A percentile compares a stretch with the other conserved stretches of the same genome.
Evolutionary conservation across 1,140 invertebrate genomes (phyloP).

Genomic region (Atopsyche davidsoni): DNA sequence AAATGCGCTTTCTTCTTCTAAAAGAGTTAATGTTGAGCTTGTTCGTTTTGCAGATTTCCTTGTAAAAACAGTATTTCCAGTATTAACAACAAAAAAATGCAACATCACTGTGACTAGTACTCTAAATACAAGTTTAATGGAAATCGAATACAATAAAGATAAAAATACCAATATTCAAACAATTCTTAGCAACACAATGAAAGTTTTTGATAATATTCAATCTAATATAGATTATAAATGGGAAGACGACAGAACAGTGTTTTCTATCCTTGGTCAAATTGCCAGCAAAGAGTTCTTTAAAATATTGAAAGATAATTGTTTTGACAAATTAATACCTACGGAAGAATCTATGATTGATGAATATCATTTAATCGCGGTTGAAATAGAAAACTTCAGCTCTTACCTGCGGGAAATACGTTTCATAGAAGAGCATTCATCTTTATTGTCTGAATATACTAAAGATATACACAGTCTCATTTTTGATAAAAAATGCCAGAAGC

Average conservation of each 20-base stretch:
- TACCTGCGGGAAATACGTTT: conserved; percentile 44
- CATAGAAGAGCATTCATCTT: conserved; percentile 37
- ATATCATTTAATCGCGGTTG: conserved; percentile 25
- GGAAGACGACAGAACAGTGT: conserved; percentile 34
- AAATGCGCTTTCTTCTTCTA: conserved; percentile 20
- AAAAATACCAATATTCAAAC: conserved; percentile 17
- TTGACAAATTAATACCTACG: conserved; percentile 10
- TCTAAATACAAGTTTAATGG: conserved; percentile 9
- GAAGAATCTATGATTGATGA: conserved; percentile 16
- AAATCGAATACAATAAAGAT: conserved; percentile 11
- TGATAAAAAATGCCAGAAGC: conserved; percentile 44
- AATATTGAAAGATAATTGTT: conserved; percentile 16
- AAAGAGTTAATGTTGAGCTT: conserved; percentile 22
- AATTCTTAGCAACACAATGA: conserved; percentile 18
- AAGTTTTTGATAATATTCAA: conserved; percentile 21
- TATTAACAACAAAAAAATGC: conserved; percentile 11
- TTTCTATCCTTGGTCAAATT: conserved; percentile 35
- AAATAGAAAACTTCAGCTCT: conserved; percentile 43
- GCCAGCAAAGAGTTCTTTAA: conserved; percentile 22
- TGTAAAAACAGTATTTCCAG: conserved; percentile 11
- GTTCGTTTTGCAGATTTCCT: conserved; percentile 20
- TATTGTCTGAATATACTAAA: conserved; percentile 39
- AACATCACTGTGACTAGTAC: conserved; percentile 9
- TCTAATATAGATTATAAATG: conserved; percentile 27
- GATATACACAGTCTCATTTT: conserved; percentile 41